Evolutionary conservation across 2,888 invertebrate genomes (phyloP), one percentile per base, ranked within the genome.

Genomic region (Nephrotoma appendiculata): DNA sequence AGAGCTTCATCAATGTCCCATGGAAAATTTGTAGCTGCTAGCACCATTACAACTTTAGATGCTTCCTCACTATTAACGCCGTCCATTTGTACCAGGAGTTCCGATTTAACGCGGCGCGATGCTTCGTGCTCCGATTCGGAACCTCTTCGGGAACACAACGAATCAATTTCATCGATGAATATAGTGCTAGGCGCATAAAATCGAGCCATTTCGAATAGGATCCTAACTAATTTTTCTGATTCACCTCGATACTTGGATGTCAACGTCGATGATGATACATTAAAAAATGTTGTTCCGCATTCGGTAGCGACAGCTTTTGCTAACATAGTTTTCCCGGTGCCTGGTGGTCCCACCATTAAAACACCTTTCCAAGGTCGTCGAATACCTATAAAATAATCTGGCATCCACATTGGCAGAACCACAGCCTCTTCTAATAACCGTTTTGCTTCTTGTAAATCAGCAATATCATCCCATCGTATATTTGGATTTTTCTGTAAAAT

Each of bases 161-260:
- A 98, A 93, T 99, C 99, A 88, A 99, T 99, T 94, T 99, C 99
- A 92, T 99, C 99, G 87, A 99, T 98, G 92, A 99, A 99, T 89
- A 99, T 99, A 87, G 99, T 99, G 90, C 98, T 98, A 5, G 99
- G 99, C 87, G 99, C 98, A 93, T 99, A 98, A 93, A 98, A 98
- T 88, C 99, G 94, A 2, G 99, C 99, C 98, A 99, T 99, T 93
- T 99, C 99, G 91, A 99, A 99, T 0, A 99, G 93, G 86, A 99
- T 92, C 87, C 98, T 94, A 88, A 99, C 98, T 89, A 99, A 95
- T 92, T 99, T 99, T 92, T 99, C 99, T 0, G 98, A 98, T 93
- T 99, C 99, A n/a, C 99, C 99, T 87, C 98, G 94, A 92, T 98
- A 99, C 92, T 99, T 99, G 31, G 98, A 98, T n/a, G 98, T 98